Conservation (phyloP, 2,888 invertebrate species). For the Apamea anceps region DNA sequence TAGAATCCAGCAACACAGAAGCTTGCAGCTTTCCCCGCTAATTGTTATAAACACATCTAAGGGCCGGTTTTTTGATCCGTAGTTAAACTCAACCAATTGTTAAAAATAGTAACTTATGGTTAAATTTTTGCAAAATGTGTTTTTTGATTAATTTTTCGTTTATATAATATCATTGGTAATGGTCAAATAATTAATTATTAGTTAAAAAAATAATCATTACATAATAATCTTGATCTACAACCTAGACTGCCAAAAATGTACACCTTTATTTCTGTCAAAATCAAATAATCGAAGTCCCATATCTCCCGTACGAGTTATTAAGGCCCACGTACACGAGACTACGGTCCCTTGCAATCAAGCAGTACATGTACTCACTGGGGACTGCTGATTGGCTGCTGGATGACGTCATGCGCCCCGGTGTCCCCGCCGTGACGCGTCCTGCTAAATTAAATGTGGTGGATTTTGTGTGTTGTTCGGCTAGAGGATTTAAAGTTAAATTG, state of each 20-base stretch:
- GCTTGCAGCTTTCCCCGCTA: neutral
- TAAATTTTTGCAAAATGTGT: too few species aligned
- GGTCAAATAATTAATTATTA: too few species aligned
- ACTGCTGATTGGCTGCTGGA: constrained; percentile 56
- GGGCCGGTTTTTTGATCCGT: too few species aligned
- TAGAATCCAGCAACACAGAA: neutral
- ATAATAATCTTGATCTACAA: neutral
- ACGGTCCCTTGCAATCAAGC: constrained; percentile 58
- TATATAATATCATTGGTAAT: too few species aligned
- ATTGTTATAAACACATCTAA: neutral
- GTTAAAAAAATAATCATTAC: too few species aligned
- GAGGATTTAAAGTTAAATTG: neutral
- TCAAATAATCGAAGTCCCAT: constrained; percentile 15
- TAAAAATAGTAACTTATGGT: too few species aligned
- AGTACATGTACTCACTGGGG: constrained; percentile 70
- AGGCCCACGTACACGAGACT: constrained; percentile 34
- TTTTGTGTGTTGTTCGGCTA: neutral
- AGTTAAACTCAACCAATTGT: too few species aligned
- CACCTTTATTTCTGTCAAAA: neutral
- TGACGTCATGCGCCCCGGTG: constrained; percentile 41
- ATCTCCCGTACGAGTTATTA: constrained; percentile 42
- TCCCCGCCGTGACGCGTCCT: constrained; percentile 54
- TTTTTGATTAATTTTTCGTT: too few species aligned
- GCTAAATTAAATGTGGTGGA: constrained; percentile 46
- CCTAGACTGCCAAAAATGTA: neutral